These are phyloP conservation scores for Micromys minutus DNA, from an alignment of 2,113 vertebrate species.

Conservation along the genomic window DNA sequence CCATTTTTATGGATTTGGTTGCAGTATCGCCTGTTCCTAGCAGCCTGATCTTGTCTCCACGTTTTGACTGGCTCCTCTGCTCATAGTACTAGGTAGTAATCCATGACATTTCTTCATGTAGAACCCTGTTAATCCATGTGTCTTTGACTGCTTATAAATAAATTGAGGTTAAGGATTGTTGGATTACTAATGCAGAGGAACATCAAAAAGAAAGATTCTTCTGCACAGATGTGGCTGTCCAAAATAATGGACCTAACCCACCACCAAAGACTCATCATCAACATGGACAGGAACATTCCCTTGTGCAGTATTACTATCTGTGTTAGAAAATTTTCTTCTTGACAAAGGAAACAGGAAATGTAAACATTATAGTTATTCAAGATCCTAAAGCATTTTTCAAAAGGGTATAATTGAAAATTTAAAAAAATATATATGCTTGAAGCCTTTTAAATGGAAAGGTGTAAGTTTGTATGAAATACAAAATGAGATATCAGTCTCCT, in stretches of 20 bases:
- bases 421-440: not conserved
- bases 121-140: not conserved
- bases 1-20: not conserved
- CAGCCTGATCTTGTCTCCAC: not conserved
- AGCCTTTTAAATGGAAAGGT: not conserved
- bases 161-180: slow-evolving; percentile 11
- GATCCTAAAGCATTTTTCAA: not conserved
- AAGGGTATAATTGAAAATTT: not conserved
- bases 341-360: not conserved
- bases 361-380: not conserved
- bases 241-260: not conserved
- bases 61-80: not conserved
- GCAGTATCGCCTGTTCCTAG: not conserved
- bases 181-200: not conserved
- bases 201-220: not conserved
- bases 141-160: not conserved
- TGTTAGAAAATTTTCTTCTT: not conserved
- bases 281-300: not conserved
- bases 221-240: not conserved
- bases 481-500: not conserved
- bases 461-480: not conserved
- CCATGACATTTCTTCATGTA: not conserved
- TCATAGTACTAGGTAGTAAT: not conserved
- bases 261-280: not conserved
- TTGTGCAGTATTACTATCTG: not conserved